Evolutionary conservation across 2,888 invertebrate species (phyloP).

Genomic region (Zhuqinia jingwanae): DNA sequence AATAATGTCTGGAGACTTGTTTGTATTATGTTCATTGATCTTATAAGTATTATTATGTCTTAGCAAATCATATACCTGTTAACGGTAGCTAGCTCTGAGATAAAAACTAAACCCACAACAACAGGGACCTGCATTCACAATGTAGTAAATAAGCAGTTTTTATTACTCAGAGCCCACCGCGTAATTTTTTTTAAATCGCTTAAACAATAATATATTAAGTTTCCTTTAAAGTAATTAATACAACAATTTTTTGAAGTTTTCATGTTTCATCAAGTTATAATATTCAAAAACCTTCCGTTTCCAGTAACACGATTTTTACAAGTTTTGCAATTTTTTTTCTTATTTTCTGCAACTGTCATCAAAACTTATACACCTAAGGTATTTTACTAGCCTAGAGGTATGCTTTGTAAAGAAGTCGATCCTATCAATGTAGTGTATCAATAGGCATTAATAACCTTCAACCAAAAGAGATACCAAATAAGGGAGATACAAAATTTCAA

Average conservation of each 20-base stretch:
- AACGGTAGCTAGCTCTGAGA: slow-evolving; percentile 54
- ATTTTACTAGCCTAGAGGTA: slow-evolving; percentile 65
- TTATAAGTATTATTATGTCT: slow-evolving; percentile 67
- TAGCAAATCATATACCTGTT: slow-evolving; percentile 63
- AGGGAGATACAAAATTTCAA: slow-evolving; percentile 48
- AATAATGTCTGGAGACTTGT: slow-evolving; percentile 32
- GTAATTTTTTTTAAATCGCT: slow-evolving; percentile 45
- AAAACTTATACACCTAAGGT: slow-evolving; percentile 58
- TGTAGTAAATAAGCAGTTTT: slow-evolving; percentile 45
- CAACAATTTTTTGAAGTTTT: slow-evolving; percentile 66
- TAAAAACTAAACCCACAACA: slow-evolving; percentile 54
- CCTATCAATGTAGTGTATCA: slow-evolving; percentile 60
- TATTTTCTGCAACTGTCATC: slow-evolving; percentile 70
- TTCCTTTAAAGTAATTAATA: slow-evolving; percentile 62
- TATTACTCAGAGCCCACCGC: slow-evolving; percentile 66
- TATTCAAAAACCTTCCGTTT: slow-evolving; percentile 70
- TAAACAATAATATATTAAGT: slow-evolving; percentile 63
- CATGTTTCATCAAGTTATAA: slow-evolving; percentile 67
- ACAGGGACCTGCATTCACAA: slow-evolving; percentile 33
- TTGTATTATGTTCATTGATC: slow-evolving; percentile 57
- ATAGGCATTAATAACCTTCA: slow-evolving; percentile 48
- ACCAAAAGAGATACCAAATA: slow-evolving; percentile 58
- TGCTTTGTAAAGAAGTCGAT: slow-evolving; percentile 62
- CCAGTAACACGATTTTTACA: slow-evolving; percentile 69
- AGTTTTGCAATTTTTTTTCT: slow-evolving; percentile 71